Percentiles rank a stretch among this genome's conserved stretches.
These are phyloP conservation scores for Lithobates pipiens DNA, from an alignment of 2,797 vertebrate species.

Conservation along the genomic window DNA sequence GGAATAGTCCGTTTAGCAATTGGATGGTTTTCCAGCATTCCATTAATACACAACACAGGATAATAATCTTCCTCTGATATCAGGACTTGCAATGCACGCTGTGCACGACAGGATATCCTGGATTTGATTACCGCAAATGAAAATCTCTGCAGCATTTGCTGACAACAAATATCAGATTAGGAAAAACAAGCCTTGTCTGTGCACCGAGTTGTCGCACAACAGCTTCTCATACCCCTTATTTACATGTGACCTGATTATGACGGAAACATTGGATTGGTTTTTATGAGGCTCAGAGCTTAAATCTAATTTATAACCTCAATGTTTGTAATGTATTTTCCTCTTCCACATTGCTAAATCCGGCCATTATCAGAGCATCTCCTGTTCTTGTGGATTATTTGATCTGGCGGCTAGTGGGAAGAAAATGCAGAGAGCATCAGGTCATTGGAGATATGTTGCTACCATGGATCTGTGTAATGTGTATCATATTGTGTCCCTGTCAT, in stretches of 20 bases:
- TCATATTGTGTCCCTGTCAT: slow-evolving; percentile 25
- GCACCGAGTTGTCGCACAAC: background rate
- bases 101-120: background rate
- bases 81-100: background rate
- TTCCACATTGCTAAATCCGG: background rate
- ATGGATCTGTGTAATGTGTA: slow-evolving; percentile 10
- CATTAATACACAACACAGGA: slow-evolving; percentile 9
- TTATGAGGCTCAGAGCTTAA: background rate
- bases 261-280: background rate
- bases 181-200: background rate
- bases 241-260: slow-evolving; percentile 24
- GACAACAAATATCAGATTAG: slow-evolving; percentile 17
- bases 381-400: background rate
- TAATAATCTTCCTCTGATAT: background rate
- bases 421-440: background rate
- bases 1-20: background rate
- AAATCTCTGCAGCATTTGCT: slow-evolving; percentile 9
- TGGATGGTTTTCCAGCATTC: no score
- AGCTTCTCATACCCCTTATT: background rate
- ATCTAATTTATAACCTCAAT: background rate
- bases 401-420: background rate
- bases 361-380: background rate
- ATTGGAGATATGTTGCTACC: background rate
- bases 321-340: background rate
- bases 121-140: slow-evolving; percentile 1